These are phyloP conservation scores for Mormyrus hasselquistii DNA, from an alignment of 2,797 vertebrate species.

Conservation along the genomic window DNA sequence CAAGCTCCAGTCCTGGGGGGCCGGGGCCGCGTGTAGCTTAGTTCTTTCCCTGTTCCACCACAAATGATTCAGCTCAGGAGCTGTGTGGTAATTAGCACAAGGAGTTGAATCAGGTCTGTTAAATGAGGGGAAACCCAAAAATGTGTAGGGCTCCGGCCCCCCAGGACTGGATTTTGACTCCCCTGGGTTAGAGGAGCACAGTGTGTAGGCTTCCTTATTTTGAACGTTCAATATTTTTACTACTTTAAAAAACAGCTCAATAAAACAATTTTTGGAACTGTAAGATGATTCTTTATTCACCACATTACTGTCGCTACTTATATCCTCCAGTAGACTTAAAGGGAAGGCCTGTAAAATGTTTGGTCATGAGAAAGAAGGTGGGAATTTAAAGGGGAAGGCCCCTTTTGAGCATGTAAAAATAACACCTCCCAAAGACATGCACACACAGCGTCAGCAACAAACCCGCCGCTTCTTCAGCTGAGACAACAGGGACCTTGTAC, in stretches of 20 bases:
- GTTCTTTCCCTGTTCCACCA: too few relatives aligned
- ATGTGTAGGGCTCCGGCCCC: not conserved
- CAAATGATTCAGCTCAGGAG: too few relatives aligned
- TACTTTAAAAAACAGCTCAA: not conserved
- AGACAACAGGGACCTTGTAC: slow-evolving; percentile 18
- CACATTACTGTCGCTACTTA: not conserved
- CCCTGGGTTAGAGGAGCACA: not conserved
- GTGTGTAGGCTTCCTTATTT: not conserved
- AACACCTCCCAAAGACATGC: not conserved
- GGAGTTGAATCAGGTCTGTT: too few relatives aligned
- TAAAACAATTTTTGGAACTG: not conserved
- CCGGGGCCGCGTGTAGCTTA: too few relatives aligned
- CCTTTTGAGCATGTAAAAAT: not conserved
- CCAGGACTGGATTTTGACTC: too few relatives aligned
- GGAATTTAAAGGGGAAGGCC: not conserved
- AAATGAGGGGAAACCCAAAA: too few relatives aligned
- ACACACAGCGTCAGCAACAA: not conserved
- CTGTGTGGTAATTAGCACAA: too few relatives aligned
- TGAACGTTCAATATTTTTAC: not conserved
- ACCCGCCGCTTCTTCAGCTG: not conserved
- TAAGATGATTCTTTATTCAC: not conserved
- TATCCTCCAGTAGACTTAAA: not conserved
- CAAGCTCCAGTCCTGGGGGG: too few relatives aligned
- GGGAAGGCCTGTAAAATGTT: not conserved
- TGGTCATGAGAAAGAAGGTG: not conserved